These are phyloP conservation scores for Brachionus plicatilis DNA, from an alignment of 1,140 invertebrate species.

Conservation along the genomic window DNA sequence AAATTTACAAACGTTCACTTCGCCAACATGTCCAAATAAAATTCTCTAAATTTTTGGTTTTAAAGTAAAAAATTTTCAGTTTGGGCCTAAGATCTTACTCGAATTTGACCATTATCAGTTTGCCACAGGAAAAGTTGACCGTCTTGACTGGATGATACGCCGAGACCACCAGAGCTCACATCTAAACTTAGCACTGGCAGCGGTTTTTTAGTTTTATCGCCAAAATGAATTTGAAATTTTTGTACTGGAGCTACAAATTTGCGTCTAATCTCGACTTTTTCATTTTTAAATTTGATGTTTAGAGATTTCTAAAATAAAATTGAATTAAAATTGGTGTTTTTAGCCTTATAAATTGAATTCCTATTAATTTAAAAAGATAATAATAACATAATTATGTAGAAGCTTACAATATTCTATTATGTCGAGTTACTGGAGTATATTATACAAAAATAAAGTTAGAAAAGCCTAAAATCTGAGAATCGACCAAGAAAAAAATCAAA, in stretches of 20 bases:
- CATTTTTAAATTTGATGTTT: neutral
- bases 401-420: too few relatives aligned
- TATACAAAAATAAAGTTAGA: too few relatives aligned
- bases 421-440: too few relatives aligned
- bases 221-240: neutral
- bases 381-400: too few relatives aligned
- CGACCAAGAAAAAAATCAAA: too few relatives aligned
- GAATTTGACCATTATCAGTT: conserved; percentile 59
- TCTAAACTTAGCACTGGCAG: conserved; percentile 59
- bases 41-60: conserved; percentile 54
- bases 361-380: too few relatives aligned
- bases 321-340: neutral
- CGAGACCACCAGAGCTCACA: conserved; percentile 61
- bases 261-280: neutral
- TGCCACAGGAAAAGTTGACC: conserved; percentile 65
- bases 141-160: conserved; percentile 62
- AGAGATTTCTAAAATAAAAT: neutral
- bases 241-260: conserved; percentile 12
- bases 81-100: conserved; percentile 50
- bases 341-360: too few relatives aligned
- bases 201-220: conserved; percentile 8
- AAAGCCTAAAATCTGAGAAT: too few relatives aligned
- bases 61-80: conserved; percentile 39
- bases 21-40: conserved; percentile 65
- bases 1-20: conserved; percentile 66